Conservation (phyloP, 2,888 invertebrate genomes). For the Tetragnatha montana region DNA sequence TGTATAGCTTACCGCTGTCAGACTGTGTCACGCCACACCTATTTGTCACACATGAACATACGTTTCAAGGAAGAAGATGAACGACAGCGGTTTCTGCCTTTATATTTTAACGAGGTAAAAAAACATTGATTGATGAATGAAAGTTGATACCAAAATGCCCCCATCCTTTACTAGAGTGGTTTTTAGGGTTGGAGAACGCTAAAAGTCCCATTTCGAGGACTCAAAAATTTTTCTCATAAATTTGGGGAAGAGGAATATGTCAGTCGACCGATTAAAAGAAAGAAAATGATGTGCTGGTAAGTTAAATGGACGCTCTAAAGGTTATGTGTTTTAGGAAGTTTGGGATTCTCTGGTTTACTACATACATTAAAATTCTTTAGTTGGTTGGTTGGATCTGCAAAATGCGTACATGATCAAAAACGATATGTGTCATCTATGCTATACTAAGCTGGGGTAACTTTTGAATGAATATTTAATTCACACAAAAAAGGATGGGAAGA, state of each 20-base stretch:
- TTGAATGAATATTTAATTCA: too few relatives aligned
- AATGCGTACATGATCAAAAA: too few relatives aligned
- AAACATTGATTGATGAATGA: constrained; percentile 1
- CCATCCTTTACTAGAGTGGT: neutral
- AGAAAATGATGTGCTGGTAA: neutral
- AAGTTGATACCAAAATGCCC: neutral
- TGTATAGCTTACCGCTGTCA: neutral
- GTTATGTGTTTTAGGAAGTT: too few relatives aligned
- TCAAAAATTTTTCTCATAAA: neutral
- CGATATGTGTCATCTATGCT: too few relatives aligned
- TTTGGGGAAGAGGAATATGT: neutral
- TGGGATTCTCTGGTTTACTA: too few relatives aligned
- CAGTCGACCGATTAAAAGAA: neutral
- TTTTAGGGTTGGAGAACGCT: neutral
- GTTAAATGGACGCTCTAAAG: neutral
- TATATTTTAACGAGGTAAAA: constrained; percentile 2
- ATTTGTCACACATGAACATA: constrained; percentile 6
- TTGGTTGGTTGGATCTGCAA: too few relatives aligned
- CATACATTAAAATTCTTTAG: too few relatives aligned
- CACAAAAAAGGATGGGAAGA: too few relatives aligned
- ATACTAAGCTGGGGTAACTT: too few relatives aligned
- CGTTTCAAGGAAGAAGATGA: neutral
- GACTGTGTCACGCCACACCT: constrained; percentile 1
- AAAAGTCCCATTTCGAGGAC: neutral
- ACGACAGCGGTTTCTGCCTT: neutral